Conservation (phyloP, 2,113 vertebrate genomes). For the Anoplopoma fimbria region DNA sequence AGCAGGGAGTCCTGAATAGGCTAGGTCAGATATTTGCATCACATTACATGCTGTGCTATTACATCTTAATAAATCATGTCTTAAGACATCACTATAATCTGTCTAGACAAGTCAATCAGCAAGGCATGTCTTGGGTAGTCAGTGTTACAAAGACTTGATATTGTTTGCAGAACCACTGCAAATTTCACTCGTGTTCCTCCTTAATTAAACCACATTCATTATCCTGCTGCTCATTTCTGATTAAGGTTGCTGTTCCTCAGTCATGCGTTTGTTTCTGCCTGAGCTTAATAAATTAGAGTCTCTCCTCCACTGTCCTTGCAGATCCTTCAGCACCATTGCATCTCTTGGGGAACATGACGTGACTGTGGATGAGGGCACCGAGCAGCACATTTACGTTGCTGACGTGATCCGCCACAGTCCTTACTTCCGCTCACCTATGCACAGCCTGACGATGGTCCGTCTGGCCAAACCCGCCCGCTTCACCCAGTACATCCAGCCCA, state of each 20-base stretch:
- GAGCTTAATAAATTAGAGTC: not conserved
- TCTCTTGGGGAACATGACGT: constrained; percentile 79
- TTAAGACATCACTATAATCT: constrained; percentile 4
- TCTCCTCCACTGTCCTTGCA: constrained; percentile 33
- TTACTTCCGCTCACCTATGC: constrained; percentile 76
- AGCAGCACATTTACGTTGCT: constrained; percentile 73
- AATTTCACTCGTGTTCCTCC: constrained; percentile 7
- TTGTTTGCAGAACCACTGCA: not conserved
- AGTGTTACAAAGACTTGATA: not conserved
- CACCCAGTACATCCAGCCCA: constrained; percentile 40
- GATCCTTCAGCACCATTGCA: constrained; percentile 59
- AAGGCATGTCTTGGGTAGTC: not conserved
- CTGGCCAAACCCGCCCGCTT: constrained; percentile 56
- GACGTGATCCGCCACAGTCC: constrained; percentile 66
- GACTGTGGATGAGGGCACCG: constrained; percentile 64
- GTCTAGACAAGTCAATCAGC: not conserved
- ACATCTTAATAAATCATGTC: not conserved
- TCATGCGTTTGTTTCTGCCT: constrained; percentile 9
- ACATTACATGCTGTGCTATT: not conserved
- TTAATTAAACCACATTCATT: constrained; percentile 39
- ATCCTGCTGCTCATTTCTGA: constrained; percentile 24
- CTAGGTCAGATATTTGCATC: not conserved
- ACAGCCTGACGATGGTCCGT: constrained; percentile 76
- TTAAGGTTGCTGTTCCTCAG: constrained; percentile 11
- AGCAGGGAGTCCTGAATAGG: not conserved